phyloP scores from a whole-genome alignment of 1,140 invertebrate species.

The Drosophila biarmipes region DNA sequence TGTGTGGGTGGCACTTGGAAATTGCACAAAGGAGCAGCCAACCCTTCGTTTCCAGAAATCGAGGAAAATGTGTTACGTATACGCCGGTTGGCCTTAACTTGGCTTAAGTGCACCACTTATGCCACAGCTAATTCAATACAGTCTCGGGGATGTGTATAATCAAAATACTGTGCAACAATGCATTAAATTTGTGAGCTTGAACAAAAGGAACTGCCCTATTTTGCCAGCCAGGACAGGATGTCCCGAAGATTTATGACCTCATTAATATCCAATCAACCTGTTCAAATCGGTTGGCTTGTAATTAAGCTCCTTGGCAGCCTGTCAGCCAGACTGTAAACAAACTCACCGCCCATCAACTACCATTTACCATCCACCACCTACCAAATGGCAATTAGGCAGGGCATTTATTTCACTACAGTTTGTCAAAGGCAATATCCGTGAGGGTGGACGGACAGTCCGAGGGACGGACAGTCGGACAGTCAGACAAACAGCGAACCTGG shows the following conservation, averaged over 20 bases:
- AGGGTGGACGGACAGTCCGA: slow-evolving; percentile 25
- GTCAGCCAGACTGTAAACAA: slow-evolving; percentile 25
- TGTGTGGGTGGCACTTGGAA: slow-evolving; percentile 6
- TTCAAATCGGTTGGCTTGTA: slow-evolving; percentile 3
- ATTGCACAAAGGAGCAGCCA: slow-evolving; percentile 6
- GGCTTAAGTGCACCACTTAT: slow-evolving; percentile 5
- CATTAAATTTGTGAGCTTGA: slow-evolving; percentile 11
- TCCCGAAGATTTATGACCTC: slow-evolving; percentile 2
- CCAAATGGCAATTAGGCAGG: slow-evolving; percentile 57
- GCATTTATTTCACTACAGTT: slow-evolving; percentile 53
- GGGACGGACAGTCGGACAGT: not conserved
- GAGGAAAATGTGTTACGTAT: slow-evolving; percentile 40
- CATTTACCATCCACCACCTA: not conserved
- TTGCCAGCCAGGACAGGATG: not conserved
- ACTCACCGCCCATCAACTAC: slow-evolving; percentile 5
- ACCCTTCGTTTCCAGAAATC: slow-evolving; percentile 10
- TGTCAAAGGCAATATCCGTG: slow-evolving; percentile 64
- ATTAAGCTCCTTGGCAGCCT: slow-evolving; percentile 19
- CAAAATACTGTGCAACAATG: slow-evolving; percentile 20
- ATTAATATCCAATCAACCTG: slow-evolving; percentile 30
- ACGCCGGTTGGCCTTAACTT: slow-evolving; percentile 28
- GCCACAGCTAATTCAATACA: slow-evolving; percentile 11
- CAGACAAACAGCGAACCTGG: slow-evolving; percentile 28
- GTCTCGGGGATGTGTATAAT: not conserved
- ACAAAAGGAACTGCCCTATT: not conserved